These are phyloP conservation scores for Sminthopsis crassicaudata DNA, from an alignment of 2,113 vertebrate species.

Conservation along the genomic window DNA sequence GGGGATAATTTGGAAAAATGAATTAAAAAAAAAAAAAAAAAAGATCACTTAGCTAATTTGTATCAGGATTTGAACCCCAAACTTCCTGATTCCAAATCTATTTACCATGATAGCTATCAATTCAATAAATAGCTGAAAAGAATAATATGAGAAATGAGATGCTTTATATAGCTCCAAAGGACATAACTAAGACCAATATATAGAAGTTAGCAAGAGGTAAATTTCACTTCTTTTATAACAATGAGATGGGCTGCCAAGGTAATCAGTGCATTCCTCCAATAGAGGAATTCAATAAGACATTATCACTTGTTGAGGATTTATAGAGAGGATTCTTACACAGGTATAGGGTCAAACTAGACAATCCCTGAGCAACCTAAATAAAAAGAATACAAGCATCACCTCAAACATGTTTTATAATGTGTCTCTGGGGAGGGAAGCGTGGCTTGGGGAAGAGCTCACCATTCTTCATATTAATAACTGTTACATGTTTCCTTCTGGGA, in stretches of 20 bases:
- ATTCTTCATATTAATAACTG: neutral
- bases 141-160: neutral
- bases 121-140: neutral
- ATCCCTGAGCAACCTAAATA: neutral
- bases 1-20: no score
- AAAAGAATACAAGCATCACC: neutral
- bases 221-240: neutral
- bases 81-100: neutral
- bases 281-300: neutral
- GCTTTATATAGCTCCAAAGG: constrained; percentile 5
- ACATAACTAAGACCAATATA: neutral
- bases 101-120: neutral
- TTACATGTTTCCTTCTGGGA: neutral
- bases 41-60: constrained; percentile 8
- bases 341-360: neutral
- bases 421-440: neutral
- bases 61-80: neutral
- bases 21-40: no score
- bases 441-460: no score
- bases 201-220: neutral
- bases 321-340: neutral
- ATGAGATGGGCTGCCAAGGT: neutral
- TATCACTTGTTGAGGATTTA: neutral
- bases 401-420: neutral
- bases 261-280: neutral